Base-by-base conservation (phyloP, 2,888 invertebrate genomes). In the Oxycera nigricornis region DNA sequence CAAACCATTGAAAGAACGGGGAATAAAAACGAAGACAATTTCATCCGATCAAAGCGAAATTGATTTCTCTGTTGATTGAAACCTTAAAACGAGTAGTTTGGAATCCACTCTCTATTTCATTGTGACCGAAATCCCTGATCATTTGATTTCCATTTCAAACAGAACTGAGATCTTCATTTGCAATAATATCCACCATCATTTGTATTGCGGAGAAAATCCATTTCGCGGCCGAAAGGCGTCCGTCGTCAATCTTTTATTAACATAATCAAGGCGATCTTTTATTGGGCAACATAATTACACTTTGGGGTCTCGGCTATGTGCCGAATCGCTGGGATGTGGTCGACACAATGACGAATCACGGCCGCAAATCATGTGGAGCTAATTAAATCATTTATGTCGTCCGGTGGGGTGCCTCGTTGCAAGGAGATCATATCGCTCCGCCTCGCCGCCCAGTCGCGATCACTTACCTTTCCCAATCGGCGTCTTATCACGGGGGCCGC, bases 381-480 rank as follows among this genome's bases (percentile, higher is more conserved):
- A 62, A 62, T 62, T 62, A 35, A 39, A 62, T 31, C 20, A 39
- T 17, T 20, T 26, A 0, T 1, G 17, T 30, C 50, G 7, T 17
- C 4, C 7, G 17, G n/a, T 17, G 11, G 39, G 39, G 11, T 39
- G 20, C 11, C 62, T 62, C 39, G 62, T 62, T 62, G 9, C 55
- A 17, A 55, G 24, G 22, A 31, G 62, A 20, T 35, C 20, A 62
- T 9, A 35, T 39, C 59, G 17, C n/a, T n/a, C n/a, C 62, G 20
- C 62, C 22, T 62, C 20, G 22, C 55, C 22, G 55, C 24, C 6
- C 55, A 24, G 17, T 35, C 28, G 6, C 35, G 35, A 30, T 59
- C 30, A 62, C 62, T 65, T 41, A 65, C 65, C 65, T 39, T 65
- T 24, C 41, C 65, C 65, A 65, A 65, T 41, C 3, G 35, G 14